Percentiles rank a stretch among this genome's conserved stretches.
Evolutionary conservation across 2,113 vertebrate genomes (phyloP).

Genomic region (Pseudopipra pipra): DNA sequence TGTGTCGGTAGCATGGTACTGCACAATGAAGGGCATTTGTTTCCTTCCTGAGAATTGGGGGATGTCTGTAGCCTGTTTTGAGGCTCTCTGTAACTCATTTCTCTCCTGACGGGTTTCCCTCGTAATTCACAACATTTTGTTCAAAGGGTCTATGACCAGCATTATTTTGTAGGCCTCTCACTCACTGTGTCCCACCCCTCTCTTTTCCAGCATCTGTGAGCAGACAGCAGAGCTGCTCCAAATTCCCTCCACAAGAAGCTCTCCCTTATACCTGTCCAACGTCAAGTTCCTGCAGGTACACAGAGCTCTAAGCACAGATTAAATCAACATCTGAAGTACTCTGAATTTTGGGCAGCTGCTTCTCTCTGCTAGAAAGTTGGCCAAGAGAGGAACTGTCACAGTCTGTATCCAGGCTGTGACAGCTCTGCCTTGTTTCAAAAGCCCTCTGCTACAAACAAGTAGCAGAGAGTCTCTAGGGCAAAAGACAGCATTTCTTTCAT

Average conservation of each 20-base stretch:
- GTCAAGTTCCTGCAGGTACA: background rate
- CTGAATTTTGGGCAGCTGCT: background rate
- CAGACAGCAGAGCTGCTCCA: background rate
- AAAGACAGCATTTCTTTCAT: background rate
- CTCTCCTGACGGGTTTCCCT: background rate
- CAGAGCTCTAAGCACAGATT: background rate
- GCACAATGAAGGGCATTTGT: background rate
- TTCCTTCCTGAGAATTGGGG: background rate
- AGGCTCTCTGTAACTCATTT: background rate
- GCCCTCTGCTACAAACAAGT: background rate
- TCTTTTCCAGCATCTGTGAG: background rate
- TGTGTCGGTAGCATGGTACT: background rate
- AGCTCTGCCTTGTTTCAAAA: background rate
- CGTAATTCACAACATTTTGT: background rate
- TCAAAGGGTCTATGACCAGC: background rate
- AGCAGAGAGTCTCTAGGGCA: background rate
- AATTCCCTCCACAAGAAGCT: background rate
- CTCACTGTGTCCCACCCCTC: rapidly evolving
- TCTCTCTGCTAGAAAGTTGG: background rate
- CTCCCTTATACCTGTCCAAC: background rate
- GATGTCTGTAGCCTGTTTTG: background rate
- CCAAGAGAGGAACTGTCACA: background rate
- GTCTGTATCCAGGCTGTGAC: background rate
- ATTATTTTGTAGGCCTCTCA: background rate
- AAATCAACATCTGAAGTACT: background rate